Evolutionary conservation across 2,888 invertebrate genomes (phyloP).

Genomic region (Heliconius ethilla): DNA sequence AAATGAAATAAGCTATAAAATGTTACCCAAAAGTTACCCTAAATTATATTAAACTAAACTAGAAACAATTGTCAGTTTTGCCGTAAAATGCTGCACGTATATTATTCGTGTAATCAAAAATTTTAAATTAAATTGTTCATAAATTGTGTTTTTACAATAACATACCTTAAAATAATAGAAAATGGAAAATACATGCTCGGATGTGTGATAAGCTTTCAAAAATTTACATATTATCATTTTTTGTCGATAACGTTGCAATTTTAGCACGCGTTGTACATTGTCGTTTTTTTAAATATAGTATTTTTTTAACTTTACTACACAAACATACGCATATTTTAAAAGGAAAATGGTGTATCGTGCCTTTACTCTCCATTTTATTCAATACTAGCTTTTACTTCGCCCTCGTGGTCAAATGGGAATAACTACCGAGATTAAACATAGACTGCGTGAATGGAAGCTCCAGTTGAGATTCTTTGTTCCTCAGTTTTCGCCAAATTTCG

Average conservation of each 20-base stretch:
- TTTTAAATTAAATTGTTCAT: neutral
- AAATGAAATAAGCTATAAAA: neutral
- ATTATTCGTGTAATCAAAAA: neutral
- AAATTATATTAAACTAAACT: neutral
- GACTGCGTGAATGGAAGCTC: no score
- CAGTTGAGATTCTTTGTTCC: no score
- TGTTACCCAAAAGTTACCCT: neutral
- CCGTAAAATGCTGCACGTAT: neutral
- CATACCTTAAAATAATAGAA: slow-evolving; percentile 5
- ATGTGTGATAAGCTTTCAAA: slow-evolving; percentile 6
- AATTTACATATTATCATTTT: slow-evolving; percentile 10
- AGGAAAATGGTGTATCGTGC: no score
- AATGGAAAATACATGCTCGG: neutral
- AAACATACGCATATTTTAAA: no score
- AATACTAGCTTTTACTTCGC: no score
- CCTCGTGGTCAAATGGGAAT: no score
- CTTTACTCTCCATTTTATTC: neutral
- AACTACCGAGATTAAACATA: no score
- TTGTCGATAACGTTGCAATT: neutral
- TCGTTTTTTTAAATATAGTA: neutral
- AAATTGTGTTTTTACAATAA: neutral
- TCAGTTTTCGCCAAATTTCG: no score
- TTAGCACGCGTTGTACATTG: neutral
- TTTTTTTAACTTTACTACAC: neutral
- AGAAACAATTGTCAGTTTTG: neutral